Base-by-base conservation (phyloP, 2,888 invertebrate genomes). In the Arenicola marina region DNA sequence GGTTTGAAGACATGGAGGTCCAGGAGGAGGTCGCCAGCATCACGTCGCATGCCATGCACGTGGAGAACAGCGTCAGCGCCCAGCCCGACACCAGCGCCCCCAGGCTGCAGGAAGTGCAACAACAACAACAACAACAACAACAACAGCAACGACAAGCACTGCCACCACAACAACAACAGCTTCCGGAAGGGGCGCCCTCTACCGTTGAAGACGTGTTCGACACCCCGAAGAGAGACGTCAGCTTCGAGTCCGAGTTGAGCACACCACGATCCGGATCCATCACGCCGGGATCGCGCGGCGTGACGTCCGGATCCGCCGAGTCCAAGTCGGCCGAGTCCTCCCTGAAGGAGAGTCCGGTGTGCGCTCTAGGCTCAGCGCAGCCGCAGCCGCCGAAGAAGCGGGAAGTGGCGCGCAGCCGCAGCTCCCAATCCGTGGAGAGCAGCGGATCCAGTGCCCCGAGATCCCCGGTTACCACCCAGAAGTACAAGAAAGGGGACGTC, bases 1-100 rank as follows among this genome's bases (percentile, higher is more conserved):
- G 98, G 97, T 92, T 91, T 85, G 98, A 97, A 77, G 97, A 98
- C 84, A 84, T 97, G 63, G 92, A 80, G 56, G 81, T 80, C 34
- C 60, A 68, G 21, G 57, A 63, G 44, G 67, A 68, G 44, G 61
- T 68, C 11, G 65, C 59, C 24, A 38, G 64, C 21, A 56, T 67
- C 51, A 68, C 64, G 18, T 54, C 55, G n/a, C 59, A 53, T n/a
- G 61, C 45, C 28, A n/a, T 43, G 3, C 57, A n/a, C 24, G 60
- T 29, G 31, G 45, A 57, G 3, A 59, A 31, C 26, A 31, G 28
- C 3, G 31, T 32, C 2, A 44, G 54, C 4, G 57, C 51, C 2
- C 4, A 33, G 4, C 31, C 57, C 18, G 18, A 24, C 11, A 58
- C 21, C n/a, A 46, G 24, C 45, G 58, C 54, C 24, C 24, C 15